These are phyloP conservation scores for Syngnathoides biaculeatus DNA, from an alignment of 2,113 vertebrate genomes.

Conservation along the genomic window DNA sequence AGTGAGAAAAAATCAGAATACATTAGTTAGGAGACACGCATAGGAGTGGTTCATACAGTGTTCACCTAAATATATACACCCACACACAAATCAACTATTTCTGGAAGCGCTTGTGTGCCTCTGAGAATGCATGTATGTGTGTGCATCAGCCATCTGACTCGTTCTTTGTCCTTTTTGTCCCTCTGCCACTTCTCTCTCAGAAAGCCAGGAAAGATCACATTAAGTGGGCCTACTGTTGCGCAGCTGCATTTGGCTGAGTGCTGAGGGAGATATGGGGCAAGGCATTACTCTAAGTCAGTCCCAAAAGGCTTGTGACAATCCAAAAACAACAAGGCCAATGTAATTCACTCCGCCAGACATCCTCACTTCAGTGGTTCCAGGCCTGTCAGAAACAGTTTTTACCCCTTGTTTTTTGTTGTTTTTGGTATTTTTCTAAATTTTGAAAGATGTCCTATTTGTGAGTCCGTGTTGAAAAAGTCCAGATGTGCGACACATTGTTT, in stretches of 20 bases:
- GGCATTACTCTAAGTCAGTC: constrained; percentile 71
- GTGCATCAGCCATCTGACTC: constrained; percentile 58
- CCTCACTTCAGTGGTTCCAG: constrained; percentile 60
- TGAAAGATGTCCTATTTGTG: neutral
- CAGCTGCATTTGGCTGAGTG: constrained; percentile 69
- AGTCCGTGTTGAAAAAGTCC: neutral
- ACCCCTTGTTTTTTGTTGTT: constrained; percentile 19
- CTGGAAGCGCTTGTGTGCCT: constrained; percentile 41
- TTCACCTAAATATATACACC: constrained; percentile 29
- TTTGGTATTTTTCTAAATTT: constrained; percentile 32
- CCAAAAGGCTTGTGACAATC: constrained; percentile 61
- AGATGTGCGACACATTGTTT: neutral
- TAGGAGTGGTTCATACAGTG: constrained; percentile 35
- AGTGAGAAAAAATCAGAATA: constrained; percentile 54
- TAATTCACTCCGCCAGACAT: constrained; percentile 63
- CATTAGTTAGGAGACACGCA: constrained; percentile 44
- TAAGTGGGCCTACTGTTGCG: constrained; percentile 67
- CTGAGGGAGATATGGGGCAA: constrained; percentile 68
- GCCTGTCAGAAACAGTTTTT: constrained; percentile 48
- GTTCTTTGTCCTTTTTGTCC: constrained; percentile 53
- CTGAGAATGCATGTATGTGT: constrained; percentile 31
- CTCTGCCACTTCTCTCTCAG: constrained; percentile 62
- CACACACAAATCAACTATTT: constrained; percentile 51
- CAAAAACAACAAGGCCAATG: constrained; percentile 70
- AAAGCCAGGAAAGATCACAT: constrained; percentile 70